Conservation (phyloP, 2,113 vertebrate species). For the Oreochromis spilurus region DNA sequence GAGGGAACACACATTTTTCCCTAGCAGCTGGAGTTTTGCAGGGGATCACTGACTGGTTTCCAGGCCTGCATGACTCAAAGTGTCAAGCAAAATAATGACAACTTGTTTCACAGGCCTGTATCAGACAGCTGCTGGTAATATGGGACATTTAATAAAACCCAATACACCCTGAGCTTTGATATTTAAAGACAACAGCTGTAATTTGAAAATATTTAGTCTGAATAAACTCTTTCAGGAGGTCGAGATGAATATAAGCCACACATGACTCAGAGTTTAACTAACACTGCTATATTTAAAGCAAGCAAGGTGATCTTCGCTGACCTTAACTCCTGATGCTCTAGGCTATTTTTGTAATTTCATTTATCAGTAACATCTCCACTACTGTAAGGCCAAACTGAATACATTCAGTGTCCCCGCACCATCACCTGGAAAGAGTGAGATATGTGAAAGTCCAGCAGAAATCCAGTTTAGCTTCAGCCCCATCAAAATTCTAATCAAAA, state of each 20-base stretch:
- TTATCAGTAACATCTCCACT: background rate
- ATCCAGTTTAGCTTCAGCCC: background rate
- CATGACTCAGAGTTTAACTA: background rate
- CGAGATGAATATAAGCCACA: background rate
- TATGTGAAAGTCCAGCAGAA: background rate
- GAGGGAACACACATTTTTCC: accelerated
- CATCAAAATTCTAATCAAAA: background rate
- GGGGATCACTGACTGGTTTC: background rate
- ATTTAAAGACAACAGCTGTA: background rate
- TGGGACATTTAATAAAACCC: background rate
- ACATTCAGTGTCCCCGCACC: accelerated
- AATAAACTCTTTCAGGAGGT: background rate
- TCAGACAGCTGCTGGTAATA: background rate
- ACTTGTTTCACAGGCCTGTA: background rate
- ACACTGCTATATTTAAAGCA: background rate
- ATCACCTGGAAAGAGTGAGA: background rate
- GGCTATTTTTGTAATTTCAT: background rate
- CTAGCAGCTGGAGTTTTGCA: background rate
- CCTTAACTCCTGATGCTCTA: background rate
- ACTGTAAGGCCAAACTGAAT: background rate
- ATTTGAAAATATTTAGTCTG: background rate
- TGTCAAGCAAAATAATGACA: background rate
- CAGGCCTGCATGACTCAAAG: background rate
- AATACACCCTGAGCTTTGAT: accelerated
- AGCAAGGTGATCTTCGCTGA: background rate